phyloP scores from a whole-genome alignment of 2,797 vertebrate species.

The Dallia pectoralis region DNA sequence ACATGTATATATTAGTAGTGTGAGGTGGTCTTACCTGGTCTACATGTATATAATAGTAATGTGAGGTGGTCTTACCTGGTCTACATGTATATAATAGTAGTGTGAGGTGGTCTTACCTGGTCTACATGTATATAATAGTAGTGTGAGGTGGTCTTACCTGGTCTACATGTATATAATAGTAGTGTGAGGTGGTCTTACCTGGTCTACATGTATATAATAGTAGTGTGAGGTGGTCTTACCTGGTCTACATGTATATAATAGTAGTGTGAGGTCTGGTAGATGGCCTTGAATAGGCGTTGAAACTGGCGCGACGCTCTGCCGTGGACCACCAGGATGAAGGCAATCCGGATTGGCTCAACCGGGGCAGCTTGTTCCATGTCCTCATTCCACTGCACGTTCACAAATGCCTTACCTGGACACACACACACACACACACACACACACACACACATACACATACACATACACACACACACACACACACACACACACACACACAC shows the following conservation, averaged over 20 bases:
- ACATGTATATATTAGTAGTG: no score
- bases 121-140: no score
- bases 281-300: conserved; percentile 92
- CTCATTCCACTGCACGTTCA: conserved; percentile 90
- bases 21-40: no score
- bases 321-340: conserved; percentile 92
- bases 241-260: conserved; percentile 98
- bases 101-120: no score
- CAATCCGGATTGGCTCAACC: conserved; percentile 80
- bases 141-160: no score
- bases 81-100: no score
- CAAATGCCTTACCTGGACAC: conserved; percentile 85
- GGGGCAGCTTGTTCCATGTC: conserved; percentile 75
- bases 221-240: conserved; percentile 70
- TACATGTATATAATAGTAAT: no score
- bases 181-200: background rate
- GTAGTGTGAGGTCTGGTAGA: conserved; percentile 95
- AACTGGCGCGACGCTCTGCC: conserved; percentile 92
- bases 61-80: no score
- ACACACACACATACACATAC: background rate
- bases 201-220: conserved; percentile 91
- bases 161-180: no score
- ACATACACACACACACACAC: no score
- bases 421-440: background rate
- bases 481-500: background rate